Evolutionary conservation across 2,113 vertebrate genomes (phyloP).

Genomic region (Sialia sialis): DNA sequence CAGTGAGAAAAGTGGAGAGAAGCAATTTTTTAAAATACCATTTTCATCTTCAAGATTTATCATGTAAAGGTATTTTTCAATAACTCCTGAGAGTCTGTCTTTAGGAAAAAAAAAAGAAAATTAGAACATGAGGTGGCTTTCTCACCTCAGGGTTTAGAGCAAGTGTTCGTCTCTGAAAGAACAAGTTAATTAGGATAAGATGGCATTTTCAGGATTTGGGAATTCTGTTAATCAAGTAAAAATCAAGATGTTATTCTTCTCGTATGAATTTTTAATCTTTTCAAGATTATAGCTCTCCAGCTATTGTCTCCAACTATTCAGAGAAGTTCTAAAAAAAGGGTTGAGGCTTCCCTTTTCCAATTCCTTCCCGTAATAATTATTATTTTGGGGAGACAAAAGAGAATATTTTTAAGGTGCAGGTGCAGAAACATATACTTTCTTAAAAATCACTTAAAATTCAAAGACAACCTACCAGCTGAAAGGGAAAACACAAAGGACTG

Average conservation of each 20-base stretch:
- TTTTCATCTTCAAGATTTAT: not conserved
- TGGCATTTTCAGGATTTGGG: not conserved
- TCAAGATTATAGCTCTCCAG: not conserved
- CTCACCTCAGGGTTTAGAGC: not conserved
- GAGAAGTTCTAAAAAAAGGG: not conserved
- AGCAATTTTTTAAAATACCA: not conserved
- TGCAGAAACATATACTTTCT: not conserved
- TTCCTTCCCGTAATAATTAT: not conserved
- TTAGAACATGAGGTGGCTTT: not conserved
- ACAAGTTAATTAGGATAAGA: slow-evolving; percentile 4
- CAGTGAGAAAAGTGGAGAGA: not conserved
- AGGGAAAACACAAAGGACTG: not conserved
- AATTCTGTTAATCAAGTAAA: slow-evolving; percentile 14
- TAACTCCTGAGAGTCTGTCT: not conserved
- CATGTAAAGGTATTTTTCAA: not conserved
- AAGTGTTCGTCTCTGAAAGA: not conserved
- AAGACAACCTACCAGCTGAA: not conserved
- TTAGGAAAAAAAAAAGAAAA: not conserved
- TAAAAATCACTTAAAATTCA: not conserved
- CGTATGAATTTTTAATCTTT: not conserved
- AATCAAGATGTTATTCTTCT: not conserved
- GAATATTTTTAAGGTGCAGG: not conserved
- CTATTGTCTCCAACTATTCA: not conserved
- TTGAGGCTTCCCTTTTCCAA: not conserved
- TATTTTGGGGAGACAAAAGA: not conserved